Evolutionary conservation across 2,888 invertebrate genomes (phyloP), one percentile per base, ranked within the genome.

Genomic region (Thera britannica): DNA sequence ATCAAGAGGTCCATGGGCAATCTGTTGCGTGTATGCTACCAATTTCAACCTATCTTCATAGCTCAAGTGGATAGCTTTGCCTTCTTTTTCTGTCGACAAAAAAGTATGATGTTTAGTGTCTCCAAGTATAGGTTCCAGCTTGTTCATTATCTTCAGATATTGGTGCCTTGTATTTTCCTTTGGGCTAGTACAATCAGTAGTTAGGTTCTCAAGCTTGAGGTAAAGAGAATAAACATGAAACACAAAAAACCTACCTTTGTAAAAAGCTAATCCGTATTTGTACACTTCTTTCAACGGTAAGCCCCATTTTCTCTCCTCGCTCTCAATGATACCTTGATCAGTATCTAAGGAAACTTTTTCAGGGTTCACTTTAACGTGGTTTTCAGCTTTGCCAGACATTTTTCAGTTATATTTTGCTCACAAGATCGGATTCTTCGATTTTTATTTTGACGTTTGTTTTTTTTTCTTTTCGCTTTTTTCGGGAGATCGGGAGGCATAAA

Each of bases 51-150:
- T 97, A 84, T 99, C 98, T 88, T 98, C 97, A 87, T 99, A 99
- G 57, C 98, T 97, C 70, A 99, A 94, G 83, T 98, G 98, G 58
- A 99, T 95, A 2, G 98, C 99, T 94, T 99, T 99, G n/a, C 99
- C 99, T 92, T 98, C 97, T 93, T 99, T 99, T 87, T 99, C 99
- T 99, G 89, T 12, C 44, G 52, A 7, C 52, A 55, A 58, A 36
- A 58, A 58, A 6, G 46, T 5, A 35, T 55, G n/a, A 11, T n/a
- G 56, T 34, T 46, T 46, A 46, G 9, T 46, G 9, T 9, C 9
- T 7, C 7, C 41, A 5, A 5, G 38, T 38, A n/a, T n/a, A 38
- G 41, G 2, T 5, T 41, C 41, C 7, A 7, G 41, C 41, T 41
- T 7, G 41, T 41, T 9, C 9, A 46, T 9, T 9, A 9, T 46